Conservation (phyloP, 1,140 invertebrate species). For the Thalassaphorura encarpata region DNA sequence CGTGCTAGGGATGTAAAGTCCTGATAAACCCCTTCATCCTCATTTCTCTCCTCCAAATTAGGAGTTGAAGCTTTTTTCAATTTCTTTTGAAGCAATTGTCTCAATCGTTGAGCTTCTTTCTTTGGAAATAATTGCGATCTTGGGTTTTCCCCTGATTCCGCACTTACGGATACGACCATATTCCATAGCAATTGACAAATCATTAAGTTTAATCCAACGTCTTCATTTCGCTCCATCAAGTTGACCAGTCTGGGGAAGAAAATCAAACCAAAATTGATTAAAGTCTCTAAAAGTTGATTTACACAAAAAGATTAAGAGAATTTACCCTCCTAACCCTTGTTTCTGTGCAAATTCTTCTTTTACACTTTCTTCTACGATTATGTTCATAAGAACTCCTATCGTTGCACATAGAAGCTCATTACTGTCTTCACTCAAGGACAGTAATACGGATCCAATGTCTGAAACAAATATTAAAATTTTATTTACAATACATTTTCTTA, state of each 20-base stretch:
- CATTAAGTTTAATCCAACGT: constrained; percentile 51
- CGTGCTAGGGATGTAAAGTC: neutral
- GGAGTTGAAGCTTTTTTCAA: too few species aligned
- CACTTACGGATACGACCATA: constrained; percentile 15
- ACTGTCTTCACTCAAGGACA: constrained; percentile 41
- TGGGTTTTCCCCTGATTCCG: neutral
- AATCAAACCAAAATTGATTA: neutral
- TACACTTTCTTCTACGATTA: constrained; percentile 53
- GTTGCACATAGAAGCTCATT: constrained; percentile 49
- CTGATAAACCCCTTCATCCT: too few species aligned
- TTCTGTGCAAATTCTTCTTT: constrained; percentile 43
- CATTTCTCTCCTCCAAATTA: too few species aligned
- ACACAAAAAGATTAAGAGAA: neutral
- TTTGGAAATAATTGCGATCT: neutral
- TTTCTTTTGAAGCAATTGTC: neutral
- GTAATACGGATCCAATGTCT: constrained; percentile 45
- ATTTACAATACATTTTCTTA: too few species aligned
- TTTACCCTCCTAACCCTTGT: constrained; percentile 41
- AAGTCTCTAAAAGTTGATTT: neutral
- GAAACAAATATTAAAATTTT: too few species aligned
- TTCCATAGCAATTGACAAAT: constrained; percentile 62
- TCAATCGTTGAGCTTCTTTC: neutral
- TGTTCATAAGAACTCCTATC: constrained; percentile 56
- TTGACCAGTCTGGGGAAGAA: constrained; percentile 42
- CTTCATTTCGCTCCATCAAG: constrained; percentile 45